These are phyloP conservation scores for Drosophila parabipectinata DNA, from an alignment of 1,140 invertebrate genomes.

Conservation along the genomic window DNA sequence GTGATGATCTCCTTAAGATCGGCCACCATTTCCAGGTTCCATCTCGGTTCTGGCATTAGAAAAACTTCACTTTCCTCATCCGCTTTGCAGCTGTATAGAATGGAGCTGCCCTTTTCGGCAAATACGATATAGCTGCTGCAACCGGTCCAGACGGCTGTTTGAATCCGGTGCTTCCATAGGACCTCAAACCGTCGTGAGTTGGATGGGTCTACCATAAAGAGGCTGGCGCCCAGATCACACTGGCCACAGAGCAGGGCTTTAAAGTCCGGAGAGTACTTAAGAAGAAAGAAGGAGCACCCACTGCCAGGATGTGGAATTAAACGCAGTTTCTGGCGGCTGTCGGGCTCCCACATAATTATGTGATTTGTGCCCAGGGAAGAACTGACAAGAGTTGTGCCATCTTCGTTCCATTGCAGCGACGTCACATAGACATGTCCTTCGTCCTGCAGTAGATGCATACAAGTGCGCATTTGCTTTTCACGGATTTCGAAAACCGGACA, in stretches of 20 bases:
- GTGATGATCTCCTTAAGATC: constrained; percentile 2
- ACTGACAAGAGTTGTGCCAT: constrained; percentile 22
- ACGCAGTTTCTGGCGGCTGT: constrained; percentile 11
- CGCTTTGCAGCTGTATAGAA: constrained; percentile 1
- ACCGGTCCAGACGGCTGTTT: constrained; percentile 37
- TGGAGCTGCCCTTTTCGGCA: neutral
- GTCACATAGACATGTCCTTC: constrained; percentile 25
- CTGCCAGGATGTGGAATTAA: neutral
- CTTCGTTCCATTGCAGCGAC: constrained; percentile 30
- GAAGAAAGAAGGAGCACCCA: neutral
- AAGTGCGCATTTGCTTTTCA: neutral
- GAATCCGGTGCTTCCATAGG: constrained; percentile 6
- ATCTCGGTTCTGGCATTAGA: neutral
- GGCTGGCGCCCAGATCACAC: neutral
- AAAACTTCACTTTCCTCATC: neutral
- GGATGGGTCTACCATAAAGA: neutral
- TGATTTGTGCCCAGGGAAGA: constrained; percentile 18
- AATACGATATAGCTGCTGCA: constrained; percentile 21
- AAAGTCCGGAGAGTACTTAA: constrained; percentile 17
- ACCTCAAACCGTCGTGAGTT: neutral
- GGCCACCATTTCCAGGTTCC: constrained; percentile 2
- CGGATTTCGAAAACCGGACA: constrained; percentile 3
- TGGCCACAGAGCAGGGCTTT: constrained; percentile 6
- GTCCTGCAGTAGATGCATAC: constrained; percentile 2
- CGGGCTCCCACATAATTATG: constrained; percentile 35